Evolutionary conservation across 2,888 invertebrate species (phyloP).

Genomic region (Mesorhabditis sp.): DNA sequence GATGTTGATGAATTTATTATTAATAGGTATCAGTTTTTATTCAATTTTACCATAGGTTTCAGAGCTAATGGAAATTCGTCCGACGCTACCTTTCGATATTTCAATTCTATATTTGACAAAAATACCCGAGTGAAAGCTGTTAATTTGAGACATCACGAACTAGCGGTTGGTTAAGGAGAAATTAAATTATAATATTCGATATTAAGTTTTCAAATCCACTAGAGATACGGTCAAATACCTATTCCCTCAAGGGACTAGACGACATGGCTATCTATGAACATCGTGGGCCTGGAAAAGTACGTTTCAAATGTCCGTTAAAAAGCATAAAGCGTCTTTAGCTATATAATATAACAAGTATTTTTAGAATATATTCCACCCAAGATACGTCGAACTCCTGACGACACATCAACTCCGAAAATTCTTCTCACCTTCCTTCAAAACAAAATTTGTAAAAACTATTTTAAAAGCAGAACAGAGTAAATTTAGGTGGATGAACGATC

Average conservation of each 20-base stretch:
- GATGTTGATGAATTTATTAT: conserved; percentile 5
- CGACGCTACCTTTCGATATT: too few relatives aligned
- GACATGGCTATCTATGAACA: background rate
- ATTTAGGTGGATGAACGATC: background rate
- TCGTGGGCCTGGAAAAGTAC: conserved; percentile 2
- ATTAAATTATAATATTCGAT: background rate
- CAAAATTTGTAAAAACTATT: background rate
- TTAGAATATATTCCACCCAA: background rate
- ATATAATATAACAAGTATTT: too few relatives aligned
- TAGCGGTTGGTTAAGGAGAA: too few relatives aligned
- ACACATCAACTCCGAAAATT: background rate
- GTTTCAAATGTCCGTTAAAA: background rate
- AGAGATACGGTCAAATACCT: background rate
- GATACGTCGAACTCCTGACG: background rate
- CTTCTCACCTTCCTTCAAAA: background rate
- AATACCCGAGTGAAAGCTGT: too few relatives aligned
- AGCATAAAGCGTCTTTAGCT: background rate
- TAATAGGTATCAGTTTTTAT: background rate
- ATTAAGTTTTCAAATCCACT: conserved; percentile 1
- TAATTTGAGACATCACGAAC: too few relatives aligned
- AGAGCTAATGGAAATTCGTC: background rate
- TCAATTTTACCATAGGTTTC: background rate
- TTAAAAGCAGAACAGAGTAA: background rate
- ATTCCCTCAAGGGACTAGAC: background rate
- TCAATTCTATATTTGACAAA: too few relatives aligned